phyloP scores from a whole-genome alignment of 1,140 invertebrate species.

The Pseudomyrmex gracilis region DNA sequence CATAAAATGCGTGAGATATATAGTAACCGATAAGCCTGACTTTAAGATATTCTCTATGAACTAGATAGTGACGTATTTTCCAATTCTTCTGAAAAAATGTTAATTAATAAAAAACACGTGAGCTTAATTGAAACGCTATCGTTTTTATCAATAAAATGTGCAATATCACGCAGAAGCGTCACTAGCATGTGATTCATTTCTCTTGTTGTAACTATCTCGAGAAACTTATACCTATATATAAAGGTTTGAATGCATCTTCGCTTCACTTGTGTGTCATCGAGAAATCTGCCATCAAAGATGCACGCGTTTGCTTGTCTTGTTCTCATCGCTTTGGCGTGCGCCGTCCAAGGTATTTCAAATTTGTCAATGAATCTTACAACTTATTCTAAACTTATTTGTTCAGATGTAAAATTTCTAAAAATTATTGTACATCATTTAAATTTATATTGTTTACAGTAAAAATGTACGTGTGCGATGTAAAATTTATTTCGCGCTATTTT shows the following conservation, averaged over 20 bases:
- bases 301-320: not conserved
- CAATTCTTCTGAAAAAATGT: not conserved
- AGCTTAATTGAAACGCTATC: not conserved
- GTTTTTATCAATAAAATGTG: not conserved
- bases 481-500: not conserved
- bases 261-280: not conserved
- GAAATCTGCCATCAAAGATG: constrained; percentile 6
- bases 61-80: not conserved
- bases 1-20: not conserved
- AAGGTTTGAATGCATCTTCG: not conserved
- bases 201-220: not conserved
- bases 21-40: not conserved
- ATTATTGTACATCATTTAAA: not conserved
- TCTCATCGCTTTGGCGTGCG: not conserved
- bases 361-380: not conserved
- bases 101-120: not conserved
- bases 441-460: not conserved
- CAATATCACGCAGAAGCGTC: not conserved
- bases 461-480: not conserved
- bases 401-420: not conserved
- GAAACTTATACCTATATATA: constrained; percentile 30
- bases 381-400: not conserved
- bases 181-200: not conserved
- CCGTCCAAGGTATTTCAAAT: constrained; percentile 5
- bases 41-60: not conserved